phyloP scores from a whole-genome alignment of 1,140 invertebrate species.

The Olivierus martensii region DNA sequence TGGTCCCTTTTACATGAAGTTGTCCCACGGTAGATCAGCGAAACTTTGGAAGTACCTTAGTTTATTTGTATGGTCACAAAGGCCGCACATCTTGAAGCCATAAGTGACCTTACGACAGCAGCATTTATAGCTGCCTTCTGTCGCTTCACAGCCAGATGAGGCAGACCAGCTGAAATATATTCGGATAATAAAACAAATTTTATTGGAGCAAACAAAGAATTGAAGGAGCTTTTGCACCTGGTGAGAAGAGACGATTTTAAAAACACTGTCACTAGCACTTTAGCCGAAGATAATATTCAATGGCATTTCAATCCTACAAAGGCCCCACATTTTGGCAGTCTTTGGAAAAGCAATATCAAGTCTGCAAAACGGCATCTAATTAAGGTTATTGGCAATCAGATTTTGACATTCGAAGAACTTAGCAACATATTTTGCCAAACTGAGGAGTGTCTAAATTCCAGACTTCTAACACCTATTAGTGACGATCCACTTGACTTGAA shows the following conservation, averaged over 20 bases:
- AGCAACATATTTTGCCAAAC: constrained; percentile 22
- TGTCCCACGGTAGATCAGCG: background rate
- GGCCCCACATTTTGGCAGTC: constrained; percentile 27
- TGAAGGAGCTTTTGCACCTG: background rate
- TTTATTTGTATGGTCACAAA: constrained; percentile 16
- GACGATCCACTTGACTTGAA: constrained; percentile 23
- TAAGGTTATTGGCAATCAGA: background rate
- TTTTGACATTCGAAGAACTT: constrained; percentile 22
- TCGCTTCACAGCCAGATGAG: constrained; percentile 22
- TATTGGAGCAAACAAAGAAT: no score
- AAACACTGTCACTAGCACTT: no score
- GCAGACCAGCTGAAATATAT: constrained; percentile 18
- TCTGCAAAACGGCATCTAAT: constrained; percentile 18
- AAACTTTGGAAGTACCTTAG: constrained; percentile 4
- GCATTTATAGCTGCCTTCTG: constrained; percentile 21
- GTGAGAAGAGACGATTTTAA: background rate
- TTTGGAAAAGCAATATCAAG: constrained; percentile 14
- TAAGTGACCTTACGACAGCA: constrained; percentile 9
- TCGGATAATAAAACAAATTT: constrained; percentile 27
- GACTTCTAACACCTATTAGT: constrained; percentile 21
- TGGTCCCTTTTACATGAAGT: background rate
- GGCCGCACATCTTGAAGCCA: constrained; percentile 19
- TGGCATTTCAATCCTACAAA: constrained; percentile 31
- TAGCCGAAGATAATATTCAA: background rate
- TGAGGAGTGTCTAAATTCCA: constrained; percentile 26